Percentiles rank a stretch among this genome's conserved stretches.
These are phyloP conservation scores for Heliothis subflexa DNA, from an alignment of 1,140 invertebrate genomes.

Conservation along the genomic window DNA sequence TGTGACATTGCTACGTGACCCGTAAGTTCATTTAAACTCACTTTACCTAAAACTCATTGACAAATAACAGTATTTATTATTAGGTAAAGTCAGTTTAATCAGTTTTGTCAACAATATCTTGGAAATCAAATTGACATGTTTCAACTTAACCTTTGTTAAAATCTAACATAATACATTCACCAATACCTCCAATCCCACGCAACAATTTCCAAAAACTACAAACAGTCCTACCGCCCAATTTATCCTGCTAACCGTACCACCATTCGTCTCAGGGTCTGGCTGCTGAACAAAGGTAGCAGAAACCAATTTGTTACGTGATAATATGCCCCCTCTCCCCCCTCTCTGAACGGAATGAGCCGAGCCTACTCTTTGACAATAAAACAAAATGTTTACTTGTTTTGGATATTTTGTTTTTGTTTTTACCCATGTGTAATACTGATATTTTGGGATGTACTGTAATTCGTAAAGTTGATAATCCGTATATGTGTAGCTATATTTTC, in stretches of 20 bases:
- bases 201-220: neutral
- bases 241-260: conserved; percentile 56
- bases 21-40: too few species aligned
- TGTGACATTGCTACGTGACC: neutral
- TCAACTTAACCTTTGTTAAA: neutral
- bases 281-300: conserved; percentile 82
- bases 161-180: neutral
- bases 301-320: conserved; percentile 86
- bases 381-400: conserved; percentile 44
- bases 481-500: too few species aligned
- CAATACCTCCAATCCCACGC: neutral
- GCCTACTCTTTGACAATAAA: conserved; percentile 32
- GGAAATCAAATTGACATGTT: too few species aligned
- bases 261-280: conserved; percentile 67
- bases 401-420: neutral
- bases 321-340: conserved; percentile 69
- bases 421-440: neutral
- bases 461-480: too few species aligned
- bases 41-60: too few species aligned
- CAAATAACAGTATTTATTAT: too few species aligned
- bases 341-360: conserved; percentile 32
- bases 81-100: too few species aligned
- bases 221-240: neutral
- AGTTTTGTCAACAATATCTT: too few species aligned
- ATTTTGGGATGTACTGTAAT: too few species aligned